phyloP scores from a whole-genome alignment of 2,113 vertebrate genomes.

The Condylura cristata region DNA sequence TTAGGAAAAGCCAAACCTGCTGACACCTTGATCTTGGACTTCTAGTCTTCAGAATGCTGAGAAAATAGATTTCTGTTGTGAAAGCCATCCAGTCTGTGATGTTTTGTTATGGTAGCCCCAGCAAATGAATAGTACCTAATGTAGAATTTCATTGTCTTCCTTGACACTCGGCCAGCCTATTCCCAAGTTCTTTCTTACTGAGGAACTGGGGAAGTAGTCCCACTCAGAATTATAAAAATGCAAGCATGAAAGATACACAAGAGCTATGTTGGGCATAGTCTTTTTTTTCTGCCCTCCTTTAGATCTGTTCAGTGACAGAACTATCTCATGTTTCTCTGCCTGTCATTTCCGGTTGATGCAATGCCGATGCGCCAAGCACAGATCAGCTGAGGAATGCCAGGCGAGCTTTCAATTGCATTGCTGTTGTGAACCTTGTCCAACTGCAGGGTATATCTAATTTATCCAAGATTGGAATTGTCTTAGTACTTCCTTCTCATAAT shows the following conservation, averaged over 20 bases:
- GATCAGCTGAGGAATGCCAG: background rate
- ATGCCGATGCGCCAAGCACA: accelerated
- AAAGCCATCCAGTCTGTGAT: background rate
- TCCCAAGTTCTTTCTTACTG: background rate
- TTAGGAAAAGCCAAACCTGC: background rate
- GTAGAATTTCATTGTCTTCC: background rate
- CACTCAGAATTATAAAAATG: background rate
- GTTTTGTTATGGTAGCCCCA: background rate
- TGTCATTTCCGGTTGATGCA: too few species aligned
- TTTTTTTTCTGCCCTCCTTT: background rate
- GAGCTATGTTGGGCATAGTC: background rate
- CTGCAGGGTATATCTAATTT: background rate
- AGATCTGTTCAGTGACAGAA: background rate
- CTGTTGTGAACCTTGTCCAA: background rate
- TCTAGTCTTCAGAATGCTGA: background rate
- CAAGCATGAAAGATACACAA: background rate
- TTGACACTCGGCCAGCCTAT: too few species aligned
- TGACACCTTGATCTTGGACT: background rate
- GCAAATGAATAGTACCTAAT: background rate
- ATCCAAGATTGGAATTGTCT: background rate
- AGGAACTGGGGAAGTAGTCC: background rate
- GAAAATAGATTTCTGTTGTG: background rate
- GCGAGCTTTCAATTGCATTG: background rate
- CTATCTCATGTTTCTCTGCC: background rate
- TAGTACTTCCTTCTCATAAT: background rate